Base-by-base conservation (phyloP, 2,797 vertebrate species). In the Aldrovandia affinis region DNA sequence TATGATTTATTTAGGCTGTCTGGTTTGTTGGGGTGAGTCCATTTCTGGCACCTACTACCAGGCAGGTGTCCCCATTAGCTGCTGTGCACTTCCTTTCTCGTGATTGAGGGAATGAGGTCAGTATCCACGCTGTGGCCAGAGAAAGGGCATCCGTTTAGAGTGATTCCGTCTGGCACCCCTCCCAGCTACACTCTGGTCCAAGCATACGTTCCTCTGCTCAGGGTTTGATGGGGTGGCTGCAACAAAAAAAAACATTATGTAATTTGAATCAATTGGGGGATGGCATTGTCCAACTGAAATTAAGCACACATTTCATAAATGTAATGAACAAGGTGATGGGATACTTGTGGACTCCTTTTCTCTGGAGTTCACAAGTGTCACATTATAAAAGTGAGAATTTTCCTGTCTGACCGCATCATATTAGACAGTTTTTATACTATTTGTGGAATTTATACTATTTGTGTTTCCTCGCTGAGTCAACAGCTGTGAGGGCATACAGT, bases 61-160 rank as follows among this genome's bases (percentile, higher is more conserved):
- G 52, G 87, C 90, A 93, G 89, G 91, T 92, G 91, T 89, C 86
- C 44, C 68, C 20, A 86, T 86, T 85, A 91, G 93, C 86, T 88
- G 93, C 91, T 88, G 88, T 89, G 86, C 87, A 88, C 92, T 95
- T 94, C 94, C 92, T 93, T 92, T 88, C 82, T 63, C 50, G 57
- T 22, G 80, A 59, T 86, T 90, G 42, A n/a, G 82, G 91, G 89
- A 90, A 94, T 91, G 92, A 89, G 89, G 92, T 94, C 93, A 94
- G 54, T 36, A n/a, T 65, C 59, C 20, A 10, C 81, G 15, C 65
- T n/a, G 75, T 65, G 77, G n/a, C 36, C 47, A 44, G 30, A 1
- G 25, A 30, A 57, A n/a, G 63, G 10, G 81, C 61, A 75, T 80
- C 42, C 57, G 77, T 42, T 79, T 80, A 61, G 47, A 80, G 75